Evolutionary conservation across 2,888 invertebrate genomes (phyloP), one percentile per base, ranked within the genome.

Genomic region (Drosophila hawaiiensis): DNA sequence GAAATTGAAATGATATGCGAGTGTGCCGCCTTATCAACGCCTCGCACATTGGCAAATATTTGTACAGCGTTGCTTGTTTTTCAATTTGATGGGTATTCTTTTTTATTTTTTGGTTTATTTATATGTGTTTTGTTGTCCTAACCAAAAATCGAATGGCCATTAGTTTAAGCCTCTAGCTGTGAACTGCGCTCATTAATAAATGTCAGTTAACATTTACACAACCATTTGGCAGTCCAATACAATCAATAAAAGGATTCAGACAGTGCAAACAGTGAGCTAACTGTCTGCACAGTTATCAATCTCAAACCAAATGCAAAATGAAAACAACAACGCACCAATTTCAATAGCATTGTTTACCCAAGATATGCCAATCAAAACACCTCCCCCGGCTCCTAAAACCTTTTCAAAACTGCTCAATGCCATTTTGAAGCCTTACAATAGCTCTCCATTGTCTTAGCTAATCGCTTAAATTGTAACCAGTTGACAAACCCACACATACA

Each of bases 181-280:
- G 60, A 50, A 41, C 55, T 47, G 12, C 52, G 67, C 73, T 84
- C 81, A 84, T 86, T 88, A 85, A 85, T 90, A 73, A 84, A 75
- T 86, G 85, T 84, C 82, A 74, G 28, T 29, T 50, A 71, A 59
- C 62, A 68, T 84, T 75, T 59, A 74, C 82, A 69, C 77, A 83
- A 60, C 47, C 52, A 63, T 84, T 87, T 84, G 82, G 68, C 84
- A 78, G 80, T 73, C 81, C 68, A 82, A 82, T 85, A 82, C 84
- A 82, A 90, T 91, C 89, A 90, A 91, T 91, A 87, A 91, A 85
- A 80, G 82, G 85, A 91, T 87, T 84, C 78, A 82, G 89, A 91
- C 86, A 91, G 83, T 75, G 58, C 68, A 83, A 63, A 74, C 75
- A 78, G 43, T 47, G 25, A 4, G 47, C 25, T 31, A 31, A 31